These are phyloP conservation scores for Dasyprocta punctata DNA, from an alignment of 2,113 vertebrate genomes.

Conservation along the genomic window DNA sequence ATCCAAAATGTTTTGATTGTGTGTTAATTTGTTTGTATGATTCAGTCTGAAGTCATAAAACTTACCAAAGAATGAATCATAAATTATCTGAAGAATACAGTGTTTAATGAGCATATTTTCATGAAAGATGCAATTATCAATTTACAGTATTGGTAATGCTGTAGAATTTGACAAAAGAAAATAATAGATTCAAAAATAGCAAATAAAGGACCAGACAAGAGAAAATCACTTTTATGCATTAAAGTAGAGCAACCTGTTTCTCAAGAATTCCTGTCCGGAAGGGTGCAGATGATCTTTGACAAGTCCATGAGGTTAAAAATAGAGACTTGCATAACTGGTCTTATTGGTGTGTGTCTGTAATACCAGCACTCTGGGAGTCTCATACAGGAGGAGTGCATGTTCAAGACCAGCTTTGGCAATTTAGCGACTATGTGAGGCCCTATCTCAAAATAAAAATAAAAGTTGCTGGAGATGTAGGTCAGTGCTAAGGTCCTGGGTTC, in stretches of 20 bases:
- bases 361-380: not conserved
- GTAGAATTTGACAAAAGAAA: not conserved
- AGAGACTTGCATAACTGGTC: too few species aligned
- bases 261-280: not conserved
- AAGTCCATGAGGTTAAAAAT: not conserved
- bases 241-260: not conserved
- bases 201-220: not conserved
- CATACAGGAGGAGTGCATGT: not conserved
- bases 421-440: not conserved
- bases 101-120: not conserved
- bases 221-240: not conserved
- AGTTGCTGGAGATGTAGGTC: not conserved
- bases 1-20: not conserved
- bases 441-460: not conserved
- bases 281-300: not conserved
- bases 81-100: not conserved
- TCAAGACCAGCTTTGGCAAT: not conserved
- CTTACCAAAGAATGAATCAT: not conserved
- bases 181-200: not conserved
- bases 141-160: not conserved
- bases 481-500: not conserved
- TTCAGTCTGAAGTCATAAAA: conserved; percentile 10
- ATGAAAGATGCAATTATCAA: not conserved
- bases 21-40: not conserved
- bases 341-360: not conserved